phyloP scores from a whole-genome alignment of 2,888 invertebrate genomes.

The Drosophila bunnanda region DNA sequence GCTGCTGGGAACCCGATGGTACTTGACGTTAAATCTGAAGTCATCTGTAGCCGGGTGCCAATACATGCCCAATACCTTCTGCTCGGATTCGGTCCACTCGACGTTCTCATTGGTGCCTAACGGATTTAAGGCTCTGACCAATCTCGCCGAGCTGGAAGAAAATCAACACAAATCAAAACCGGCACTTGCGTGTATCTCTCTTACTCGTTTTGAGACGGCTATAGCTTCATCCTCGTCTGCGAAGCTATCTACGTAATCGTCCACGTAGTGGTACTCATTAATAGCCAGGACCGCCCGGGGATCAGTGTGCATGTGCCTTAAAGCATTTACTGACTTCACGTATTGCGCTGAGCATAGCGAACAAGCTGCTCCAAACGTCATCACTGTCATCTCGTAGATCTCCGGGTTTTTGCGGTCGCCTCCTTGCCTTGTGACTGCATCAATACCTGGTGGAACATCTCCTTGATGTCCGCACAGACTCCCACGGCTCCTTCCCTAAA shows the following conservation, averaged over 20 bases:
- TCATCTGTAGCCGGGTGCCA: neutral
- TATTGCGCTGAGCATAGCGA: neutral
- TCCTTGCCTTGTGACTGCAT: neutral
- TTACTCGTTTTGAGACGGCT: neutral
- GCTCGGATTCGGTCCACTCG: neutral
- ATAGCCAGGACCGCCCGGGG: neutral
- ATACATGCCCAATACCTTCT: neutral
- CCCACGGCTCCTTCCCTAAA: neutral
- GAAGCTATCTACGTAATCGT: neutral
- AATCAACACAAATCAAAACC: neutral
- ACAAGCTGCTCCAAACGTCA: neutral
- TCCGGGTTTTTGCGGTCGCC: neutral
- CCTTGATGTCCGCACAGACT: neutral
- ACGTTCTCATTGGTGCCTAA: neutral
- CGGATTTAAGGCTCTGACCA: neutral
- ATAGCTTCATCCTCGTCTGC: neutral
- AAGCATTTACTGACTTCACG: neutral
- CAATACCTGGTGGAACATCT: neutral
- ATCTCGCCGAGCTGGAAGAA: neutral
- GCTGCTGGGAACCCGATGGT: neutral
- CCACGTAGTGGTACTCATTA: neutral
- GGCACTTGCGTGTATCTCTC: neutral
- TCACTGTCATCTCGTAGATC: neutral
- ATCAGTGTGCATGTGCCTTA: neutral
- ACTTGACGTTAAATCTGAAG: neutral